Evolutionary conservation across 2,888 invertebrate genomes (phyloP).

Genomic region (Hypomecis atomaria): DNA sequence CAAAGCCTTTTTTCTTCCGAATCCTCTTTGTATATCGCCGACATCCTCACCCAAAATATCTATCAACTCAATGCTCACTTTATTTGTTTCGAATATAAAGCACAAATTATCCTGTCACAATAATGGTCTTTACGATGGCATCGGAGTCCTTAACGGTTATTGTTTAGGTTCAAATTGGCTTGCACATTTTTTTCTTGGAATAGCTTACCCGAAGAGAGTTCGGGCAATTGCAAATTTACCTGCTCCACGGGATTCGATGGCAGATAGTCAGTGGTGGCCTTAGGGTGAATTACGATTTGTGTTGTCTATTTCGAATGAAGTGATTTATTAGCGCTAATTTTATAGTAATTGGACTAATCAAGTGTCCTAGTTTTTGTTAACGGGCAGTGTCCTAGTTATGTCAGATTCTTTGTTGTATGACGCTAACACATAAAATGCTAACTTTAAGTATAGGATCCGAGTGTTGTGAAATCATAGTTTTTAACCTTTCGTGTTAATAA

Average conservation of each 20-base stretch:
- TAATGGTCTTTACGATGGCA: conserved; percentile 35
- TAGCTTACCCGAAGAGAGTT: conserved; percentile 55
- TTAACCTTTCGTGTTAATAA: conserved; percentile 16
- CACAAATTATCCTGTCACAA: conserved; percentile 46
- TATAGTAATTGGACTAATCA: conserved; percentile 3
- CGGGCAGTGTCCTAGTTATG: conserved; percentile 4
- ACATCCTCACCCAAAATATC: conserved; percentile 48
- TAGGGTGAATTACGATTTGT: conserved; percentile 42
- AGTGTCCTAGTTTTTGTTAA: no score
- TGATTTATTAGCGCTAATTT: conserved; percentile 37
- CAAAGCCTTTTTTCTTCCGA: conserved; percentile 48
- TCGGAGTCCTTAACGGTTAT: conserved; percentile 40
- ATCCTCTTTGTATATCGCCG: conserved; percentile 61
- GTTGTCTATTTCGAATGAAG: conserved; percentile 45
- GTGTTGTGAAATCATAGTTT: conserved; percentile 16
- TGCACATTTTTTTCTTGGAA: conserved; percentile 51
- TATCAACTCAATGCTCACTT: conserved; percentile 52
- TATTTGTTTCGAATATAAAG: conserved; percentile 52
- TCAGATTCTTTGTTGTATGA: conserved; percentile 21
- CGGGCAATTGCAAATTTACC: conserved; percentile 72
- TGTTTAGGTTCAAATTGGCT: conserved; percentile 55
- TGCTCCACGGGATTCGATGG: conserved; percentile 61
- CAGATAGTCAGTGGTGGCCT: conserved; percentile 50
- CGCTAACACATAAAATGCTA: conserved; percentile 7
- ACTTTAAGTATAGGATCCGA: conserved; percentile 15